Conservation (phyloP, 2,888 invertebrate species). For the Amphipoea oculea region DNA sequence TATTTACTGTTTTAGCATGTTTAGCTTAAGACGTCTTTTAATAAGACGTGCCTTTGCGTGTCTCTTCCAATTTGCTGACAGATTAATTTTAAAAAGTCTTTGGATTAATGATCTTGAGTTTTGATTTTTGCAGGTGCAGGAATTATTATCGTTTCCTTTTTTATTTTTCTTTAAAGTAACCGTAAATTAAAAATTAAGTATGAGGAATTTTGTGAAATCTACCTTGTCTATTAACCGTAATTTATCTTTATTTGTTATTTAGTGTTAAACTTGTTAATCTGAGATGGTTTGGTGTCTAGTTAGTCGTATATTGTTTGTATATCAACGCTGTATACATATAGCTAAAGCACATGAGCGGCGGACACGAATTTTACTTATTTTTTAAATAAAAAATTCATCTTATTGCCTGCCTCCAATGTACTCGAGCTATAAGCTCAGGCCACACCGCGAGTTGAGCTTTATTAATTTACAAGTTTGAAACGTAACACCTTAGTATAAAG, state of each 20-base stretch:
- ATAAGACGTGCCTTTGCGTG: conserved; percentile 59
- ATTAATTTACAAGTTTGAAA: conserved; percentile 4
- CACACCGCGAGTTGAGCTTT: background rate
- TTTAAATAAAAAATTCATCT: background rate
- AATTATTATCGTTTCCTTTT: conserved; percentile 41
- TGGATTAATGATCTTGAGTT: conserved; percentile 43
- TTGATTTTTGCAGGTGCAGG: conserved; percentile 64
- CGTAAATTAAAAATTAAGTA: background rate
- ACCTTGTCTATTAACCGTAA: conserved; percentile 7
- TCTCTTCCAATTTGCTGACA: conserved; percentile 50
- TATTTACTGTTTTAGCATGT: conserved; percentile 78
- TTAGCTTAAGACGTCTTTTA: conserved; percentile 71
- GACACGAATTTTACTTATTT: background rate
- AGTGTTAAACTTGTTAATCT: conserved; percentile 1
- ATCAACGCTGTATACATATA: background rate
- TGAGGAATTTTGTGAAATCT: background rate
- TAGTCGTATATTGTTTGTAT: conserved; percentile 5
- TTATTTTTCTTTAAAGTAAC: conserved; percentile 36
- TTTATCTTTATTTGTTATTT: conserved; percentile 18
- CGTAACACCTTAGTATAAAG: background rate
- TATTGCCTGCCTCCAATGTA: conserved; percentile 19
- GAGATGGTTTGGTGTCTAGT: conserved; percentile 38
- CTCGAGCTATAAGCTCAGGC: conserved; percentile 8
- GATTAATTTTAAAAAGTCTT: conserved; percentile 19
- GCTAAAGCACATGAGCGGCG: conserved; percentile 13